Evolutionary conservation across 2,888 invertebrate genomes (phyloP).

Genomic region (Perizoma flavofasciatum): DNA sequence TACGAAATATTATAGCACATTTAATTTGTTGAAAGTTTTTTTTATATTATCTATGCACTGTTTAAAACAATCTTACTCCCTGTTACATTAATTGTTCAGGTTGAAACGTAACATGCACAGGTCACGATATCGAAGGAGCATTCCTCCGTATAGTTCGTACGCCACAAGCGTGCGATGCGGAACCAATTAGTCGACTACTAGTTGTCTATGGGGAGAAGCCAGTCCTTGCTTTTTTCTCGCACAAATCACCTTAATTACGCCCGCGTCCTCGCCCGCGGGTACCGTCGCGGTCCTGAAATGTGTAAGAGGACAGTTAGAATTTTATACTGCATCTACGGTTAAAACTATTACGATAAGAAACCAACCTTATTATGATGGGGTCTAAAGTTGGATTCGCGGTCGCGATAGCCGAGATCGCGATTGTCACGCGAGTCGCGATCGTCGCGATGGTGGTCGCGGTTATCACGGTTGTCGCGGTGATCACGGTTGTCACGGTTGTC

Average conservation of each 20-base stretch:
- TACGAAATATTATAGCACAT: conserved; percentile 80
- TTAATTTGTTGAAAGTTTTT: conserved; percentile 82
- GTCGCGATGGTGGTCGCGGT: conserved; percentile 53
- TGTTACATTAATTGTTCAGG: conserved; percentile 77
- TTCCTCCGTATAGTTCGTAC: conserved; percentile 34
- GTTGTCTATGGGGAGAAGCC: conserved; percentile 83
- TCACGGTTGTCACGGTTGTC: conserved; percentile 50
- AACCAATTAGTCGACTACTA: conserved; percentile 79
- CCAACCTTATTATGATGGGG: conserved; percentile 65
- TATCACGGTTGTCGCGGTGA: conserved; percentile 52
- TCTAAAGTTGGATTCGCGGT: conserved; percentile 72
- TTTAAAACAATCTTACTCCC: conserved; percentile 80
- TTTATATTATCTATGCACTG: conserved; percentile 74
- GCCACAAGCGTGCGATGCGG: conserved; percentile 63
- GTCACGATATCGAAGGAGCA: conserved; percentile 54
- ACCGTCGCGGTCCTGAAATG: conserved; percentile 76
- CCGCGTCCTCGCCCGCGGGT: conserved; percentile 77
- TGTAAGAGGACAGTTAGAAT: conserved; percentile 22
- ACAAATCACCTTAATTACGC: conserved; percentile 69
- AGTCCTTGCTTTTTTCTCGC: conserved; percentile 72
- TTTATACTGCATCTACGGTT: conserved; percentile 5
- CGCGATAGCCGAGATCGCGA: conserved; percentile 65
- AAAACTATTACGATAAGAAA: conserved; percentile 41
- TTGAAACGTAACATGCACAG: conserved; percentile 64
- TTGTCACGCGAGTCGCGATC: conserved; percentile 55